A percentile compares a stretch with the other conserved stretches of the same genome.
Evolutionary conservation across 2,888 invertebrate species (phyloP).

Genomic region (Cinara cedri): DNA sequence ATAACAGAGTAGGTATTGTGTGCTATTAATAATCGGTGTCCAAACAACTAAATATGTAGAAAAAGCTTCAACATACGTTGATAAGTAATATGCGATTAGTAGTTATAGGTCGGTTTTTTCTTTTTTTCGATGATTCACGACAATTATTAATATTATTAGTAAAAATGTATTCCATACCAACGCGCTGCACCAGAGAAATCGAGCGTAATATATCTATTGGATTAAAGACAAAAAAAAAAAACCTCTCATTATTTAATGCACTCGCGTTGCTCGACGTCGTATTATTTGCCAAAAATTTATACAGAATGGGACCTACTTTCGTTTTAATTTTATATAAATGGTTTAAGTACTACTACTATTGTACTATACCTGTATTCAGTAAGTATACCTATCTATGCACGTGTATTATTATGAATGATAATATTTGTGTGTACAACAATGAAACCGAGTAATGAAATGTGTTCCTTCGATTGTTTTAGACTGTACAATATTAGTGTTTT

Average conservation of each 20-base stretch:
- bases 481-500: background rate
- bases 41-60: too few relatives aligned
- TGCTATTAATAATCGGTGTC: too few relatives aligned
- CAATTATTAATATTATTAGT: background rate
- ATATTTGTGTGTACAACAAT: slow-evolving; percentile 4
- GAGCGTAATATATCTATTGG: slow-evolving; percentile 7
- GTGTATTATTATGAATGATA: background rate
- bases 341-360: background rate
- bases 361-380: background rate
- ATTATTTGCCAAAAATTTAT: slow-evolving; percentile 37
- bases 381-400: background rate
- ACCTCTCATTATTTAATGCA: slow-evolving; percentile 26
- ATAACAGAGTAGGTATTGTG: too few relatives aligned
- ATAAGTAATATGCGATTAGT: too few relatives aligned
- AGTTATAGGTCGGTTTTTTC: background rate
- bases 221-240: background rate
- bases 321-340: slow-evolving; percentile 7
- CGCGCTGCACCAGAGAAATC: slow-evolving; percentile 21
- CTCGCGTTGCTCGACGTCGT: background rate
- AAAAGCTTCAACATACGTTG: too few relatives aligned
- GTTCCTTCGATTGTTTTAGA: slow-evolving; percentile 1
- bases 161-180: background rate
- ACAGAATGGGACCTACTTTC: slow-evolving; percentile 39
- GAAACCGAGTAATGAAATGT: background rate
- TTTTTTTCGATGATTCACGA: background rate